These are phyloP conservation scores for Euthynnus affinis DNA, from an alignment of 2,797 vertebrate genomes.

Conservation along the genomic window DNA sequence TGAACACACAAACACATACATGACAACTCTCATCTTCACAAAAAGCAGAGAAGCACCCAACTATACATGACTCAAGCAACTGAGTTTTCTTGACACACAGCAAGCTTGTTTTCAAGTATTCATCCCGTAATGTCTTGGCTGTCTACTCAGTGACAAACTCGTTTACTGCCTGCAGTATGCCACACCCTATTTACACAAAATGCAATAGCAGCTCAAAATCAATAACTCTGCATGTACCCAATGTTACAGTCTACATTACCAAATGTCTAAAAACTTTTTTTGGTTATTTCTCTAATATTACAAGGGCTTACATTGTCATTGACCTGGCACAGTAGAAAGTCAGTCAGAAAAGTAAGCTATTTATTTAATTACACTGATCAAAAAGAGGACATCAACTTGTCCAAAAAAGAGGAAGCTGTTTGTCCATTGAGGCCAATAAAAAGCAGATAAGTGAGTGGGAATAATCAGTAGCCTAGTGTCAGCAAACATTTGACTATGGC, in stretches of 20 bases:
- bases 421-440: neutral
- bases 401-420: neutral
- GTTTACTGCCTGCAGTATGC: neutral
- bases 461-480: neutral
- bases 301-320: neutral
- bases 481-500: neutral
- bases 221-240: too few relatives aligned
- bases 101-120: constrained; percentile 1
- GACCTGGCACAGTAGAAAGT: neutral
- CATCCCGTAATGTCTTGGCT: neutral
- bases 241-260: too few relatives aligned
- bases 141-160: neutral
- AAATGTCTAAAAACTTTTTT: too few relatives aligned
- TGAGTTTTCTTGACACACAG: neutral
- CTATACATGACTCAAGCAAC: constrained; percentile 3
- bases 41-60: neutral
- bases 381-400: neutral
- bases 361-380: neutral
- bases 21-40: neutral
- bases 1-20: constrained; percentile 54
- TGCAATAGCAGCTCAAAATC: neutral
- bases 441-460: neutral
- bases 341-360: neutral
- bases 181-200: neutral
- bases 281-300: neutral